Base-by-base conservation (phyloP, 1,140 invertebrate species). In the Brachionus paranguensis region DNA sequence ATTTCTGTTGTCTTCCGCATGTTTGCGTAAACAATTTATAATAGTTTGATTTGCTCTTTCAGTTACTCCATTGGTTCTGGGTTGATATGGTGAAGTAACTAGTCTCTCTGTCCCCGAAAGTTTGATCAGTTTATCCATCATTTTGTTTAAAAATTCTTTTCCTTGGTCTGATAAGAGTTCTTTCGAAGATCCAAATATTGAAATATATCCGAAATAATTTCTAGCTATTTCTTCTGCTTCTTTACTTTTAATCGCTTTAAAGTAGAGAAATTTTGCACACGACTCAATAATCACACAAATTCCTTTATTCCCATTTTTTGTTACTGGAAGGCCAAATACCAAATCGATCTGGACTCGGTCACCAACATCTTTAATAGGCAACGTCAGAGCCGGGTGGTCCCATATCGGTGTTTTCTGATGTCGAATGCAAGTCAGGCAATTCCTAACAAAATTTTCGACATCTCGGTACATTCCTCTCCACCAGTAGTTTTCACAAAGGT, bases 1-100 rank as follows among this genome's bases (percentile, higher is more conserved):
- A 0, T 55, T 79, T 7, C 10, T 5, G 20, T 79, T 64, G 1
- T 64, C 12, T 43, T 79, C 78, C 0, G 78, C 50, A 10, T 78
- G 74, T 78, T 78, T 78, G 4, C 50, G 50, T 64, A 79, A 12
- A 20, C 29, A 33, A 17, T 79, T 79, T 6, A 60, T 79, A 12
- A 79, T 60, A 10, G 78, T 60, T 43, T 79, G 78, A 24, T 79
- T 60, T 3, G 37, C 50, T 60, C 78, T 79, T 55, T 79, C 78
- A 33, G 78, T 79, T 1, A 6, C 50, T 17, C 47, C 78, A 11
- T 79, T 79, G 20, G 50, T 60, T 12, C 78, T 79, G 6, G 78
- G 78, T 37, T 79, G 78, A 20, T 79, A 79, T 7, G 78, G 50
- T 55, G 50, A 79, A 20, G 78, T 79, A 37, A 10, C 12, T 64